phyloP scores from a whole-genome alignment of 2,113 vertebrate genomes.

The Typhlomys cinereus region DNA sequence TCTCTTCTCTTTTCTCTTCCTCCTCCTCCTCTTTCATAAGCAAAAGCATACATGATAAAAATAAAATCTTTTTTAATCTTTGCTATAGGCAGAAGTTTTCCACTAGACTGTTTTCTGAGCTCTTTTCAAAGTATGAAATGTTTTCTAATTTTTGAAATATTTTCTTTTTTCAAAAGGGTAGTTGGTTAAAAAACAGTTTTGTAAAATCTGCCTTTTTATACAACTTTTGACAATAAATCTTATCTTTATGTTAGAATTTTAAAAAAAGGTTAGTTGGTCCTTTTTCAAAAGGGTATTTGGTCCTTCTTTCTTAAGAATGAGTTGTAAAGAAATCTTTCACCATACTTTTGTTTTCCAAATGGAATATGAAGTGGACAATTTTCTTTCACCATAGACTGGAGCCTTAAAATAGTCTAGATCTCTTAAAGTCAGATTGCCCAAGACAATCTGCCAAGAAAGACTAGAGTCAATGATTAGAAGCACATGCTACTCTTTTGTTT shows the following conservation, averaged over 20 bases:
- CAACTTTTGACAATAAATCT: not conserved
- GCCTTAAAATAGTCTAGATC: slow-evolving; percentile 33
- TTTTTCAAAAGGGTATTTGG: too few relatives aligned
- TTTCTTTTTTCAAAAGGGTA: too few relatives aligned
- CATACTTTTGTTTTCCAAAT: slow-evolving; percentile 39
- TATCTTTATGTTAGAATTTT: too few relatives aligned
- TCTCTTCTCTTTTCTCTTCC: not conserved
- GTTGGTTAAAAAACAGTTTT: too few relatives aligned
- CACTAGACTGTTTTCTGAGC: slow-evolving; percentile 3
- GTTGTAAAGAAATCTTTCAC: not conserved
- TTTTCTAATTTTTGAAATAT: slow-evolving; percentile 34
- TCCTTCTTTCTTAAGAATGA: slow-evolving; percentile 21
- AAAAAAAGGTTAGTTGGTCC: too few relatives aligned
- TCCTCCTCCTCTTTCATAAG: not conserved
- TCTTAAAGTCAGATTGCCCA: slow-evolving; percentile 53
- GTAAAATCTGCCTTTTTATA: too few relatives aligned
- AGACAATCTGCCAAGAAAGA: slow-evolving; percentile 17
- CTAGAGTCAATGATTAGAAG: slow-evolving; percentile 49
- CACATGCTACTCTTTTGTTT: not conserved
- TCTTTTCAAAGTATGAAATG: not conserved
- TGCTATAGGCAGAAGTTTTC: not conserved
- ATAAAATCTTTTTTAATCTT: slow-evolving; percentile 29
- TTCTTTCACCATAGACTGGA: slow-evolving; percentile 47
- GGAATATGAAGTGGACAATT: slow-evolving; percentile 38
- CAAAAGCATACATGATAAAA: not conserved